Evolutionary conservation across 2,113 vertebrate genomes (phyloP).

Genomic region (Clarias batrachus): DNA sequence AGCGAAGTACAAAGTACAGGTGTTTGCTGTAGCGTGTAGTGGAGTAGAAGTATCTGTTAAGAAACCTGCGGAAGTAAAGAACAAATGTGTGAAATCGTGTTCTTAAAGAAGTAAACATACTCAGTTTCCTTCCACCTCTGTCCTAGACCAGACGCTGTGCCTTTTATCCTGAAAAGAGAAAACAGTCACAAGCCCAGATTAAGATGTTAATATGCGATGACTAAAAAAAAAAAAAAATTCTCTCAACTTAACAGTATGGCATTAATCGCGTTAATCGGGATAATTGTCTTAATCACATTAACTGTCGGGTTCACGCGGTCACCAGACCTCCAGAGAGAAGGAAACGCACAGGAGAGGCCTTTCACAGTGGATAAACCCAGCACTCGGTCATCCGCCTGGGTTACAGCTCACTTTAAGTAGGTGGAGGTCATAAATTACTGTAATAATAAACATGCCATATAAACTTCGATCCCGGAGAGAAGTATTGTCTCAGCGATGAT

Average conservation of each 20-base stretch:
- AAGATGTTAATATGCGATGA: neutral
- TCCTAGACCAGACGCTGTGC: neutral
- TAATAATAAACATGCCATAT: neutral
- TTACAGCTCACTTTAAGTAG: neutral
- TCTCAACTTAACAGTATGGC: neutral
- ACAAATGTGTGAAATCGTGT: no score
- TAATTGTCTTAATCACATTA: neutral
- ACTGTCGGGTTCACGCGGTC: neutral
- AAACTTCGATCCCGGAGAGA: neutral
- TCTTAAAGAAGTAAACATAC: no score
- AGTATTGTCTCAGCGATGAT: neutral
- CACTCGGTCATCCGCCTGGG: neutral
- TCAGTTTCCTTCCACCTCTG: no score
- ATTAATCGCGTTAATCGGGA: no score
- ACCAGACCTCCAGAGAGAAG: neutral
- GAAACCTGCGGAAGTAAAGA: no score
- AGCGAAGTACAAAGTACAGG: no score
- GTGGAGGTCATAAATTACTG: constrained; percentile 1
- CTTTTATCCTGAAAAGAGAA: no score
- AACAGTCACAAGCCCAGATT: neutral
- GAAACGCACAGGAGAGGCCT: neutral
- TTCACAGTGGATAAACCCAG: neutral
- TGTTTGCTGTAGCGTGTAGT: no score
- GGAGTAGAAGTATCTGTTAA: no score
- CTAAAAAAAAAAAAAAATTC: neutral